These are phyloP conservation scores for Deroptyus accipitrinus DNA, from an alignment of 2,113 vertebrate genomes.

Conservation along the genomic window DNA sequence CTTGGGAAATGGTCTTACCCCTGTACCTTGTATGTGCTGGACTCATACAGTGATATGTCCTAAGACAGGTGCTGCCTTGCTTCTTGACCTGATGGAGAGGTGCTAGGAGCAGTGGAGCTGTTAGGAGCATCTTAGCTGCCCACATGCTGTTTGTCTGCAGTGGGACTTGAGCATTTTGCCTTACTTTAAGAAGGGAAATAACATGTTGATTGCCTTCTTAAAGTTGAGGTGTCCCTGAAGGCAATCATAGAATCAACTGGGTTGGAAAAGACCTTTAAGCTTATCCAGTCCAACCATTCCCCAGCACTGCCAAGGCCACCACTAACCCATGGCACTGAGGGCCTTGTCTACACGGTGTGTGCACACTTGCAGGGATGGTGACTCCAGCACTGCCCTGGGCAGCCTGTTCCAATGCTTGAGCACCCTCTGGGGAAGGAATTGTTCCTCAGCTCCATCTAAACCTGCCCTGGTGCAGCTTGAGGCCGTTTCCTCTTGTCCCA, in stretches of 20 bases:
- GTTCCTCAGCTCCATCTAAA: not conserved
- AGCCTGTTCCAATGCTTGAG: not conserved
- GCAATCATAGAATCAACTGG: not conserved
- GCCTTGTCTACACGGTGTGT: accelerated
- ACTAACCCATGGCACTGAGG: not conserved
- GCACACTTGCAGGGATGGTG: not conserved
- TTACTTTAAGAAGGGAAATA: not conserved
- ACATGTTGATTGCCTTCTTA: accelerated
- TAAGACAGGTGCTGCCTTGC: not conserved
- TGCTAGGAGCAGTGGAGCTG: not conserved
- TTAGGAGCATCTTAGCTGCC: not conserved
- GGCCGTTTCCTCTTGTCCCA: not conserved
- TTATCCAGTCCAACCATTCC: not conserved
- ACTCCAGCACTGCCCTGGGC: not conserved
- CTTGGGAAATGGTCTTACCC: not conserved
- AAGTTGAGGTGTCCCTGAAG: not conserved
- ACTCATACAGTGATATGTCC: not conserved
- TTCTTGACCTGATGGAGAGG: not conserved
- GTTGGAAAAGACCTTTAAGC: not conserved
- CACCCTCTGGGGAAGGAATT: not conserved
- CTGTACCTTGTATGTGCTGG: not conserved
- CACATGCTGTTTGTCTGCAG: not conserved
- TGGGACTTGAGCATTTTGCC: accelerated
- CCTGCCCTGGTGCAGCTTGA: not conserved
- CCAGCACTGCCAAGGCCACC: not conserved